These are phyloP conservation scores for Falco peregrinus DNA, from an alignment of 2,797 vertebrate genomes.

Conservation along the genomic window DNA sequence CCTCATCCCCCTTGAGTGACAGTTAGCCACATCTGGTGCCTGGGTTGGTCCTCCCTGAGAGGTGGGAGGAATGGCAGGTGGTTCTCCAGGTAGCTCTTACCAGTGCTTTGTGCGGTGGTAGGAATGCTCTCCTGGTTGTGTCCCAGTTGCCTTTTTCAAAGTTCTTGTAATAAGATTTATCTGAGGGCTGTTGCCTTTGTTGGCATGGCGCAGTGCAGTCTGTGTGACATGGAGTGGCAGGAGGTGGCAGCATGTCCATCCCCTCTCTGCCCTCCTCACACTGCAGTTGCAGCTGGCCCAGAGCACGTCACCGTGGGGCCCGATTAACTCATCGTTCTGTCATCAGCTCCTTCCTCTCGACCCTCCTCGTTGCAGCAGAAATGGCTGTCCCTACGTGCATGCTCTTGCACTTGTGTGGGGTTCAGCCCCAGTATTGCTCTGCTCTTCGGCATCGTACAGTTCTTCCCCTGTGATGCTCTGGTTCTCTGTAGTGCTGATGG, in stretches of 20 bases:
- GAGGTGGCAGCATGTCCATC: accelerated
- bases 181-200: neutral
- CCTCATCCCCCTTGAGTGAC: neutral
- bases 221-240: neutral
- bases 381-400: accelerated
- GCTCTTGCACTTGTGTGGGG: neutral
- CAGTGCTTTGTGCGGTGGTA: accelerated
- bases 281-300: neutral
- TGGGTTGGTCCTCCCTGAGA: neutral
- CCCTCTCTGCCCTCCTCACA: neutral
- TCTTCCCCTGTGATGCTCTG: neutral
- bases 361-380: neutral
- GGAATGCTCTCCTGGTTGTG: neutral
- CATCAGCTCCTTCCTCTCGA: neutral
- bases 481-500: neutral
- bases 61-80: neutral
- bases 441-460: neutral
- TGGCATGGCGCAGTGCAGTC: neutral
- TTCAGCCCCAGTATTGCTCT: neutral
- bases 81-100: neutral
- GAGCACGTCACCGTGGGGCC: accelerated
- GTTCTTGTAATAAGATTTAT: neutral
- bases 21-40: neutral
- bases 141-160: neutral
- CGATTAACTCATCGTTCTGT: neutral